Conservation (phyloP, 2,797 vertebrate species). For the Sarcophilus harrisii region DNA sequence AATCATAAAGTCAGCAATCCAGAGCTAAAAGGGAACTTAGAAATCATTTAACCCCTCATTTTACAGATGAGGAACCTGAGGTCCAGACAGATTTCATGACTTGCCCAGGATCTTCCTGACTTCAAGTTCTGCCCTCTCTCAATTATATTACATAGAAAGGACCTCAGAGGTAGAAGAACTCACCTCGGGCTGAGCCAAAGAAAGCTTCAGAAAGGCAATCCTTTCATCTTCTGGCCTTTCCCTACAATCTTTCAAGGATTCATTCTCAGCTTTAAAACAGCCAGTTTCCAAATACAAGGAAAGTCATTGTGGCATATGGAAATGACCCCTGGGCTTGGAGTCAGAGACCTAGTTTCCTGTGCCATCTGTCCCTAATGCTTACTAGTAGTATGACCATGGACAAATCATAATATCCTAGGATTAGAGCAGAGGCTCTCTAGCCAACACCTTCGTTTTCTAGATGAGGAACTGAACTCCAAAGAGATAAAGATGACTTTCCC, state of each 20-base stretch:
- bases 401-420: background rate
- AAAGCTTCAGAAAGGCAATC: background rate
- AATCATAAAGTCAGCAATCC: no score
- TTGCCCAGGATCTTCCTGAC: no score
- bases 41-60: no score
- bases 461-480: background rate
- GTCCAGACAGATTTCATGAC: no score
- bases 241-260: background rate
- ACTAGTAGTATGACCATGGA: background rate
- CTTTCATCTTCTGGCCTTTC: background rate
- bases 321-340: background rate
- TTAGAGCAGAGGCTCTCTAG: background rate
- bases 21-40: no score
- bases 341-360: background rate
- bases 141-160: no score
- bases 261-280: background rate
- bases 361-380: background rate
- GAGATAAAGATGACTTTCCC: background rate
- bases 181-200: no score
- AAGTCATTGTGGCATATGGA: background rate
- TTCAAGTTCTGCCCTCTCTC: background rate
- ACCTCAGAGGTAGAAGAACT: no score
- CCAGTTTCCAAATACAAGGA: accelerated
- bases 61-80: no score
- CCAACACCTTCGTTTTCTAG: background rate